These are phyloP conservation scores for Agrilus cyanescens DNA, from an alignment of 2,888 invertebrate genomes.

Conservation along the genomic window DNA sequence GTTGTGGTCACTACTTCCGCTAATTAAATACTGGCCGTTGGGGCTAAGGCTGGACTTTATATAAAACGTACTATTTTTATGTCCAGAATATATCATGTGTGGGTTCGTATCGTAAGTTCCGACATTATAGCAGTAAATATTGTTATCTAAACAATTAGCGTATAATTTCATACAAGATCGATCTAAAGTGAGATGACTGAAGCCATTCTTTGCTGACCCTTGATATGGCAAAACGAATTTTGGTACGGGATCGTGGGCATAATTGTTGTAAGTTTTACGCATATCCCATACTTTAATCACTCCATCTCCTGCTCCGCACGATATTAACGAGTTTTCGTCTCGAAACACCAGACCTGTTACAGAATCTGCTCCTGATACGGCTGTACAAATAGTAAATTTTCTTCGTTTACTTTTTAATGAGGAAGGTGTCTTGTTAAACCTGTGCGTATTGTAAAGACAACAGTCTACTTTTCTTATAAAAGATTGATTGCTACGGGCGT, in stretches of 20 bases:
- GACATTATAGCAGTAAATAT: conserved; percentile 76
- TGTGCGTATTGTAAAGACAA: conserved; percentile 56
- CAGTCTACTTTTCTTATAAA: conserved; percentile 53
- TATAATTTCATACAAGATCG: conserved; percentile 56
- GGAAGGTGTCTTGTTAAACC: conserved; percentile 38
- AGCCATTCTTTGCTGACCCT: conserved; percentile 58
- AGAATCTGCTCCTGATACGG: conserved; percentile 49
- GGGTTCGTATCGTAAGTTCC: conserved; percentile 56
- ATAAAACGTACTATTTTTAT: conserved; percentile 71
- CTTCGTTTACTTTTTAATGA: conserved; percentile 38
- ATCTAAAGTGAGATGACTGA: conserved; percentile 67
- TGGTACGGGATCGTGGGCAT: conserved; percentile 58
- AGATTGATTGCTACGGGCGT: conserved; percentile 43
- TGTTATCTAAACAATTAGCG: conserved; percentile 79
- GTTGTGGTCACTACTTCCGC: conserved; percentile 78
- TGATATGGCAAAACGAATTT: conserved; percentile 61
- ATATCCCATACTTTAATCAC: conserved; percentile 76
- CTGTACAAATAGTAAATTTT: conserved; percentile 10
- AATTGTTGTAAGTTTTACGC: conserved; percentile 62
- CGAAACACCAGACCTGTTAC: conserved; percentile 79
- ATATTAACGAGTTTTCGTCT: conserved; percentile 64
- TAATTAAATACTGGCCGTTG: conserved; percentile 68
- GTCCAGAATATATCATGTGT: conserved; percentile 54
- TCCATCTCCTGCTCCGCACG: conserved; percentile 80
- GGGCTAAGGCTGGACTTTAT: conserved; percentile 73